Evolutionary conservation across 2,797 vertebrate genomes (phyloP).

Genomic region (Melanotaenia parkinsoni): DNA sequence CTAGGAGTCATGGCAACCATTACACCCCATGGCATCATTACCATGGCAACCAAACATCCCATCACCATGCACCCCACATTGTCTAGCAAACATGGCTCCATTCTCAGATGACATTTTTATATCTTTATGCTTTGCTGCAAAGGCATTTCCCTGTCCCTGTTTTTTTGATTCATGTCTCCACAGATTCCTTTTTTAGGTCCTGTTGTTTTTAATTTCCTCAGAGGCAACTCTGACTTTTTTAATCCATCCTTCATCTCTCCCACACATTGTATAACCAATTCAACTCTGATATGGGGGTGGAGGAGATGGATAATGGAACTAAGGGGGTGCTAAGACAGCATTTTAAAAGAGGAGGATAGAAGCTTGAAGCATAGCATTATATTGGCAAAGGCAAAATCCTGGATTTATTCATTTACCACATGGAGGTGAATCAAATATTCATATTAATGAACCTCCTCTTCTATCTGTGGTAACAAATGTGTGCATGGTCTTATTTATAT

Average conservation of each 20-base stretch:
- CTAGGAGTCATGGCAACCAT: conserved; percentile 71
- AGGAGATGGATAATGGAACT: conserved; percentile 15
- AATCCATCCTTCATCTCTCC: conserved; percentile 24
- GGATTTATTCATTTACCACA: conserved; percentile 24
- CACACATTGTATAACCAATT: conserved; percentile 31
- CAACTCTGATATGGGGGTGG: conserved; percentile 16
- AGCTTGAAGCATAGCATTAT: not conserved
- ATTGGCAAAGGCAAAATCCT: conserved; percentile 12
- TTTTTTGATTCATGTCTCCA: conserved; percentile 7
- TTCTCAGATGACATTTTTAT: conserved; percentile 27
- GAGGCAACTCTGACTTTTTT: conserved; percentile 15
- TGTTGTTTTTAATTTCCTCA: conserved; percentile 41
- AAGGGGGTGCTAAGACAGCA: conserved; percentile 16
- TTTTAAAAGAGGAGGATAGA: not conserved
- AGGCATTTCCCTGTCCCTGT: conserved; percentile 13
- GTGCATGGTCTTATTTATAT: not conserved
- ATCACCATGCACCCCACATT: conserved; percentile 56
- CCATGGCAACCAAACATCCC: conserved; percentile 69
- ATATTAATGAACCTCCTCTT: conserved; percentile 9
- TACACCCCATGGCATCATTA: conserved; percentile 65
- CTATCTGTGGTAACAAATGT: not conserved
- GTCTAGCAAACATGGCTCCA: conserved; percentile 42
- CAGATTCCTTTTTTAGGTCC: not conserved
- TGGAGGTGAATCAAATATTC: conserved; percentile 5
- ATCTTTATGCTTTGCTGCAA: conserved; percentile 38